Evolutionary conservation across 2,113 vertebrate species (phyloP).

Genomic region (Scophthalmus maximus): DNA sequence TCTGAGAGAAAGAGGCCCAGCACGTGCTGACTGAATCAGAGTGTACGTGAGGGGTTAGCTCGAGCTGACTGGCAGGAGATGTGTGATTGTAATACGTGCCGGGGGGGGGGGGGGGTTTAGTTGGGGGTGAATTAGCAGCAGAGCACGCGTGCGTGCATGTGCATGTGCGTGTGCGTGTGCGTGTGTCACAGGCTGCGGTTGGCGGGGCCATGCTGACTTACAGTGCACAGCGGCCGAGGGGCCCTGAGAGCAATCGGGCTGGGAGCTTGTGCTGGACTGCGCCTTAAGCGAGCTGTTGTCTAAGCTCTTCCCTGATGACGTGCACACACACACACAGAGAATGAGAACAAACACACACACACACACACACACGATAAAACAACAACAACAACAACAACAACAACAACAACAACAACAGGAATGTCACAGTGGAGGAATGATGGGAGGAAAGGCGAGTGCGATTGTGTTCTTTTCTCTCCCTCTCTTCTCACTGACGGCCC

Average conservation of each 20-base stretch:
- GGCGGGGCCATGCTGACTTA: constrained; percentile 73
- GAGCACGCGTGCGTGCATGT: constrained; percentile 13
- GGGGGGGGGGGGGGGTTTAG: neutral
- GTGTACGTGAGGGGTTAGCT: too few relatives aligned
- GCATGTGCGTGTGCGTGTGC: constrained; percentile 7
- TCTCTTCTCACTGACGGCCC: neutral
- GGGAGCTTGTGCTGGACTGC: constrained; percentile 79
- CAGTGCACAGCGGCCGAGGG: constrained; percentile 75
- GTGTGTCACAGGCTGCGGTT: constrained; percentile 25
- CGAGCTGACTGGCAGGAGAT: too few relatives aligned
- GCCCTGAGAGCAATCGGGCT: constrained; percentile 72
- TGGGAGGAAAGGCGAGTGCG: neutral
- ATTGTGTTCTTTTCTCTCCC: too few relatives aligned
- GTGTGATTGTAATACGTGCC: too few relatives aligned
- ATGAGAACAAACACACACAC: constrained; percentile 25
- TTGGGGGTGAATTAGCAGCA: neutral
- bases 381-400: constrained; percentile 1
- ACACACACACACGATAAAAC: constrained; percentile 16
- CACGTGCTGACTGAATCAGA: neutral
- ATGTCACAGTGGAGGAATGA: constrained; percentile 24
- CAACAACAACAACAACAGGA: neutral
- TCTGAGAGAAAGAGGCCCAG: neutral
- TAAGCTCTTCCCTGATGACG: constrained; percentile 77
- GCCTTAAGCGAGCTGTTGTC: constrained; percentile 77
- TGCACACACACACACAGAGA: constrained; percentile 15